Conservation (phyloP, 2,888 invertebrate species). For the Micoletzkya japonica region DNA sequence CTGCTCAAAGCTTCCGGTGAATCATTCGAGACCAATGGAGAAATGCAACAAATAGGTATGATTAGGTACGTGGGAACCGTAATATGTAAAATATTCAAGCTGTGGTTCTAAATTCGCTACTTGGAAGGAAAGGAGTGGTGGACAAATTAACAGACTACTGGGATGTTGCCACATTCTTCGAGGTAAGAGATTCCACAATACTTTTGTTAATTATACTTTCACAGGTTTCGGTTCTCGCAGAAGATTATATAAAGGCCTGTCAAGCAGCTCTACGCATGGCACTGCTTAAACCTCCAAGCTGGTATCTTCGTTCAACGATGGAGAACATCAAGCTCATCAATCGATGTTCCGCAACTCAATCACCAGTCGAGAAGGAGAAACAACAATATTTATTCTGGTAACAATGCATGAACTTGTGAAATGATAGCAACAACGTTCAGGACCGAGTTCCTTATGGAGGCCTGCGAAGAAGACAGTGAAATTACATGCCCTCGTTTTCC, state of each 20-base stretch:
- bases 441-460: conserved; percentile 97
- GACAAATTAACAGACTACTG: conserved; percentile 92
- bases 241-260: conserved; percentile 93
- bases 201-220: not conserved
- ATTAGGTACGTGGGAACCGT: too few relatives aligned
- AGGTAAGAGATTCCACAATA: conserved; percentile 33
- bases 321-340: conserved; percentile 90
- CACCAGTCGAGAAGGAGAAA: conserved; percentile 49
- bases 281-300: conserved; percentile 69
- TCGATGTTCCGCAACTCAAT: conserved; percentile 71
- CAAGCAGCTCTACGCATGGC: conserved; percentile 81
- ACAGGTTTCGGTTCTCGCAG: conserved; percentile 86
- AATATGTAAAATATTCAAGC: conserved; percentile 67
- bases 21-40: conserved; percentile 76
- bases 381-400: conserved; percentile 50
- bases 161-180: conserved; percentile 83
- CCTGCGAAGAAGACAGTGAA: conserved; percentile 76
- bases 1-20: conserved; percentile 86
- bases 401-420: conserved; percentile 33
- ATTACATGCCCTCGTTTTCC: conserved; percentile 67
- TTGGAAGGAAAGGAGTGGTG: conserved; percentile 94
- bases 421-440: conserved; percentile 80
- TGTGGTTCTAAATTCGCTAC: conserved; percentile 91
- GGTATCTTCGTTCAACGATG: conserved; percentile 91
- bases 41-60: conserved; percentile 71